Conservation (phyloP, 1,140 invertebrate genomes). For the Zaprionus kolodkinae region DNA sequence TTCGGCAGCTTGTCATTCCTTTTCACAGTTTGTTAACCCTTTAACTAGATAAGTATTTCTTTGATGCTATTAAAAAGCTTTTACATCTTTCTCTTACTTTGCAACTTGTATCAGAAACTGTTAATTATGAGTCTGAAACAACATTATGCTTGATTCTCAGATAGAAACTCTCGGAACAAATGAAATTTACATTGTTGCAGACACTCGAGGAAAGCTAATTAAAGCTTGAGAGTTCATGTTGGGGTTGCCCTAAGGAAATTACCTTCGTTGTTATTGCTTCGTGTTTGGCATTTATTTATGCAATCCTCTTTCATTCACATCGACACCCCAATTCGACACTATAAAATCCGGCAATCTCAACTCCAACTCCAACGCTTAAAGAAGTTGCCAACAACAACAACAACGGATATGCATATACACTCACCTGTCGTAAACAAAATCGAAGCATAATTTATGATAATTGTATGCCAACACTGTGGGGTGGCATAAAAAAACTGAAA, state of each 20-base stretch:
- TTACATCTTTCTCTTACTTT: too few relatives aligned
- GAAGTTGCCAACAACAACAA: slow-evolving; percentile 13
- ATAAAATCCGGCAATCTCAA: slow-evolving; percentile 31
- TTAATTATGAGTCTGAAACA: background rate
- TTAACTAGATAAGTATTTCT: background rate
- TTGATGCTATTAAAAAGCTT: background rate
- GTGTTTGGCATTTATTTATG: slow-evolving; percentile 63
- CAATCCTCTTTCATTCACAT: slow-evolving; percentile 66
- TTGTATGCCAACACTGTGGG: slow-evolving; percentile 59
- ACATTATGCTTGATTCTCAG: background rate
- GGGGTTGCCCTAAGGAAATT: slow-evolving; percentile 5
- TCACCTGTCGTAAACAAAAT: slow-evolving; percentile 71
- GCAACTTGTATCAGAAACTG: background rate
- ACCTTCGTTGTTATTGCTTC: background rate
- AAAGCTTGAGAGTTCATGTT: background rate
- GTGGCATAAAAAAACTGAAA: background rate
- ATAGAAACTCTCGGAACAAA: background rate
- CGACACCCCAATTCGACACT: slow-evolving; percentile 26
- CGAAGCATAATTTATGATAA: slow-evolving; percentile 76
- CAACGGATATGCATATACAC: slow-evolving; percentile 30
- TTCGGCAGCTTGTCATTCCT: background rate
- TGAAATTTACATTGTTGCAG: background rate
- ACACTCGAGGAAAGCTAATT: background rate
- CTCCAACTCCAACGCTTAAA: slow-evolving; percentile 19
- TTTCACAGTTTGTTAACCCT: too few relatives aligned